Evolutionary conservation across 2,113 vertebrate genomes (phyloP), one percentile per base, ranked within the genome.

Genomic region (Polypterus bichir): DNA sequence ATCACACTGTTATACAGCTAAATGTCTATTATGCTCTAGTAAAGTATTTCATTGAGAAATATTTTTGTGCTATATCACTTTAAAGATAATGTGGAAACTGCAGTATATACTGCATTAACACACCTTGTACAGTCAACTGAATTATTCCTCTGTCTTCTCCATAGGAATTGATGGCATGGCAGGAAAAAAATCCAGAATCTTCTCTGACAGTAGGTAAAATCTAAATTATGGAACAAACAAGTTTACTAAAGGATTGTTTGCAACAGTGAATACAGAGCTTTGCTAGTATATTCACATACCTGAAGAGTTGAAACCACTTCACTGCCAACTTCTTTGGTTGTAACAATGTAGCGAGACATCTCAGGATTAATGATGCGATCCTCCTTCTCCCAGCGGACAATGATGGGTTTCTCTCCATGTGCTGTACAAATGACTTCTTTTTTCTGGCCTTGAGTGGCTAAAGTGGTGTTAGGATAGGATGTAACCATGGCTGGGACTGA

Each of bases 401-500:
- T 98, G 74, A 98, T 99, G 80, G 96, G 96, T 68, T 94, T 97
- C 79, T 99, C 95, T 0, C 96, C 96, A 0, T 97, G 94, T 3
- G 96, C 94, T 0, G 89, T 92, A 73, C 96, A 99, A 74, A 91
- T 97, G 91, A 99, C 92, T 67, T 86, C 91, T 65, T 97, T 99
- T 82, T 94, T 94, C 47, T 97, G 93, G 2, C 96, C 95, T 80
- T 97, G 92, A 0, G 94, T 97, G 61, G 96, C 95, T 79, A 97
- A 79, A 3, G 96, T 98, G 54, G 94, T 97, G 75, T 99, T 99
- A 7, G 96, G 94, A 68, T 99, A 98, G 46, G 96, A 98, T 0
- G 93, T 99, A 76, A 99, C 97, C 93, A 98, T 98, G 2, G 96
- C 96, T n/a, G 96, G 96, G 76, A 99, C 96, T 99, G 46, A 69